Evolutionary conservation across 2,888 invertebrate species (phyloP), one percentile per base, ranked within the genome.

Genomic region (Eupeodes latifasciatus): DNA sequence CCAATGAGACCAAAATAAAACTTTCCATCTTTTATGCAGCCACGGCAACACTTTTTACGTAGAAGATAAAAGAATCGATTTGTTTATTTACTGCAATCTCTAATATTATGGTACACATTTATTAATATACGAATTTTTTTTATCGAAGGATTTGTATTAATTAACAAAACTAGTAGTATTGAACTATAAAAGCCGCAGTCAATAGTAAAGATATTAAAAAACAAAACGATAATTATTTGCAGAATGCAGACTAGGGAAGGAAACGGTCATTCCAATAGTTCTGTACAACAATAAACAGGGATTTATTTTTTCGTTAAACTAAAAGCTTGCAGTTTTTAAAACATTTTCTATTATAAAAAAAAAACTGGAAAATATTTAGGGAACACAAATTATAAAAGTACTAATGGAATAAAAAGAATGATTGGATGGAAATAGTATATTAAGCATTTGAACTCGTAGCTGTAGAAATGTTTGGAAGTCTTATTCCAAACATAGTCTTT

Each of bases 151-250:
- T 27, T 27, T 75, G 81, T 72, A 62, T 82, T 81, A 78, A n/a
- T 74, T 59, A 72, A 59, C 51, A 66, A 78, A 67, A 55, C 69
- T 59, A 71, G 83, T 61, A 80, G 64, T 59, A 51, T 82, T 53
- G 62, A 69, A 51, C 59, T 53, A 27, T 51, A 51, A 6, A 61
- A 61, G 19, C 44, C 69, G 67, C 7, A 36, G 61, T 40, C 57
- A 27, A 57, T 36, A 61, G 62, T 27, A 64, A 5, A 4, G 49
- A 27, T 27, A 62, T n/a, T 69, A 53, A 27, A 2, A 27, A 27
- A 27, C 27, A 36, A 61, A 27, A 71, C 59, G 69, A 80, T 87
- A 87, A 87, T 87, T 87, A 87, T 83, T 87, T 76, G 76, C 83
- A 80, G 72, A 64, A 69, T 61, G 44, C 27, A 19, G 14, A 9